phyloP scores from a whole-genome alignment of 2,113 vertebrate genomes.

The Gopherus flavomarginatus region DNA sequence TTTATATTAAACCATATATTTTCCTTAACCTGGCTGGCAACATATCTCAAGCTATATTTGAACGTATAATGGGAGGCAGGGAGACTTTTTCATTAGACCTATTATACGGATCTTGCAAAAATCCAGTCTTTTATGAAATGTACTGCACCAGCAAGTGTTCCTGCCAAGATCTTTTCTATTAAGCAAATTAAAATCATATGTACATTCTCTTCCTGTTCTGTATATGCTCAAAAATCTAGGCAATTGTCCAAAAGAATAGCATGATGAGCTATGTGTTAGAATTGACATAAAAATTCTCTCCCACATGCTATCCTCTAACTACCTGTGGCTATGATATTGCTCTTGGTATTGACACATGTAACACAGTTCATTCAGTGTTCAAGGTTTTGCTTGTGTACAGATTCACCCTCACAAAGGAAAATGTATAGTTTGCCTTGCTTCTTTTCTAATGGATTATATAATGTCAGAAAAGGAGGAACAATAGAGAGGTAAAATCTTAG shows the following conservation, averaged over 20 bases:
- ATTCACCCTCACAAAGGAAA: background rate
- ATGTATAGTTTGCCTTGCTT: background rate
- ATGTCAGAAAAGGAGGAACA: background rate
- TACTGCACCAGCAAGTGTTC: constrained; percentile 15
- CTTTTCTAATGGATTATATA: background rate
- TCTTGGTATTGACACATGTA: background rate
- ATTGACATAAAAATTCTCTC: background rate
- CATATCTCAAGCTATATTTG: background rate
- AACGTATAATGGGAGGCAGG: background rate
- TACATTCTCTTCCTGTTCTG: background rate
- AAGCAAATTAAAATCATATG: constrained; percentile 50
- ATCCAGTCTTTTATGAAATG: constrained; percentile 12
- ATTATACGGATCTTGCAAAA: constrained; percentile 29
- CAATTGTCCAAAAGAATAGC: background rate
- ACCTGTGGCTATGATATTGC: constrained; percentile 22
- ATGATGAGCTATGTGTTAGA: background rate
- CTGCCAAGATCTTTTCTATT: constrained; percentile 30
- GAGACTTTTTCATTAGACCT: background rate
- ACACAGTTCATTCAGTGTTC: background rate
- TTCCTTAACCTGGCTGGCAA: constrained; percentile 39
- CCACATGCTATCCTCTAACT: background rate
- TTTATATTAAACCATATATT: constrained; percentile 46
- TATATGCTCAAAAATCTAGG: background rate
- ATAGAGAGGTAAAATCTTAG: background rate
- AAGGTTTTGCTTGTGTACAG: background rate